Evolutionary conservation across 2,113 vertebrate species (phyloP).

Genomic region (Ceyx cyanopectus): DNA sequence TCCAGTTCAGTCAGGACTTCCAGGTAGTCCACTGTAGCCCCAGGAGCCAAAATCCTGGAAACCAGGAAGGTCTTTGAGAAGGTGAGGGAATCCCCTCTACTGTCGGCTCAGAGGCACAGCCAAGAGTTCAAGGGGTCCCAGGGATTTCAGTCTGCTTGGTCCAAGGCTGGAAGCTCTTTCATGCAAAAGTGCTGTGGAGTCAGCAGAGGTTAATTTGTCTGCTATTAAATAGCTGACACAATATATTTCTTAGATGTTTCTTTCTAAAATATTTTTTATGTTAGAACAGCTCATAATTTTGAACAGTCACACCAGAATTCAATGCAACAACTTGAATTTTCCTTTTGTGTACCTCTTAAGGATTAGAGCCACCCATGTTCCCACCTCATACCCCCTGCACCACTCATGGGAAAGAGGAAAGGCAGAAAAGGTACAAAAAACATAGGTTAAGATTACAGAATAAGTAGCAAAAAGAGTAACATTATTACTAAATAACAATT

Average conservation of each 20-base stretch:
- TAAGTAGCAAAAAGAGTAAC: too few relatives aligned
- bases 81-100: accelerated
- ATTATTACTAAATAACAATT: too few relatives aligned
- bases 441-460: too few relatives aligned
- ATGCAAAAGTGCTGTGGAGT: not conserved
- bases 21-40: not conserved
- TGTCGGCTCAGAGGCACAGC: not conserved
- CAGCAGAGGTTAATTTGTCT: not conserved
- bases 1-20: not conserved
- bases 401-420: too few relatives aligned
- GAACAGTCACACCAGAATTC: not conserved
- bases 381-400: too few relatives aligned
- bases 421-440: too few relatives aligned
- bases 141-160: not conserved
- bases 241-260: not conserved
- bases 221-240: not conserved
- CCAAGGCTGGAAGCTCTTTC: not conserved
- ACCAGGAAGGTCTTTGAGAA: not conserved
- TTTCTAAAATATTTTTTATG: not conserved
- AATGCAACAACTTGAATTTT: not conserved
- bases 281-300: not conserved
- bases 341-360: not conserved
- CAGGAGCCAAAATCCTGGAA: not conserved
- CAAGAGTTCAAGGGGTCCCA: not conserved
- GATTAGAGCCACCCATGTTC: too few relatives aligned